Percentiles rank a stretch among this genome's conserved stretches.
phyloP scores from a whole-genome alignment of 2,888 invertebrate genomes.

The Patella ulyssiponensis region DNA sequence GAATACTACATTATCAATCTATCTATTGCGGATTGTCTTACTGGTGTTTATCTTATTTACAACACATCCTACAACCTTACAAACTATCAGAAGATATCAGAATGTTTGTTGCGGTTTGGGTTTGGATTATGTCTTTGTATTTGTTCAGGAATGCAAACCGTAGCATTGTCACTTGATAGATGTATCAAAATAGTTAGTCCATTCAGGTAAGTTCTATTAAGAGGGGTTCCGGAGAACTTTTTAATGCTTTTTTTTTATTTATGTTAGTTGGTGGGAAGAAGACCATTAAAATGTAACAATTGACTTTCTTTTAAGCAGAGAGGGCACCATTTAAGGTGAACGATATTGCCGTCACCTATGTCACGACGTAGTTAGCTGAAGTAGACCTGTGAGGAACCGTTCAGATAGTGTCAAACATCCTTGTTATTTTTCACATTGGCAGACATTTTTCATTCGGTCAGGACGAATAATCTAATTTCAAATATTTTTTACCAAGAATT shows the following conservation, averaged over 20 bases:
- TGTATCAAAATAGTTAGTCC: not conserved
- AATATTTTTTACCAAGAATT: too few species aligned
- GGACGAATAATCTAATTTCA: too few species aligned
- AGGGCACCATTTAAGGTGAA: not conserved
- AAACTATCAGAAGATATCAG: not conserved
- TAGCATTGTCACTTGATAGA: not conserved
- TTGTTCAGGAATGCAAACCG: not conserved
- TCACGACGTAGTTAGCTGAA: not conserved
- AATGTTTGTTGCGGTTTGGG: slow-evolving; percentile 2
- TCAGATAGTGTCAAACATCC: too few species aligned
- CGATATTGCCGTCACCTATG: not conserved
- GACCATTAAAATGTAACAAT: too few species aligned
- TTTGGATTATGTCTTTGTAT: not conserved
- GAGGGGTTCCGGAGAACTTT: too few species aligned
- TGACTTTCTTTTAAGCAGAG: not conserved
- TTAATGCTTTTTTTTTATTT: too few species aligned
- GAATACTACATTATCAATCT: slow-evolving; percentile 1
- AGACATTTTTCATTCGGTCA: too few species aligned
- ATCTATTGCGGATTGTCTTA: not conserved
- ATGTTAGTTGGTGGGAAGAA: too few species aligned
- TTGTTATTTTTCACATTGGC: too few species aligned
- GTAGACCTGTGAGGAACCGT: not conserved
- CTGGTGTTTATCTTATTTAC: not conserved
- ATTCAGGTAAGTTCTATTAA: not conserved
- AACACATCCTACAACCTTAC: not conserved